These are phyloP conservation scores for Pachyseris speciosa DNA, from an alignment of 64 coral and sea anemone species.

Conservation along the genomic window DNA sequence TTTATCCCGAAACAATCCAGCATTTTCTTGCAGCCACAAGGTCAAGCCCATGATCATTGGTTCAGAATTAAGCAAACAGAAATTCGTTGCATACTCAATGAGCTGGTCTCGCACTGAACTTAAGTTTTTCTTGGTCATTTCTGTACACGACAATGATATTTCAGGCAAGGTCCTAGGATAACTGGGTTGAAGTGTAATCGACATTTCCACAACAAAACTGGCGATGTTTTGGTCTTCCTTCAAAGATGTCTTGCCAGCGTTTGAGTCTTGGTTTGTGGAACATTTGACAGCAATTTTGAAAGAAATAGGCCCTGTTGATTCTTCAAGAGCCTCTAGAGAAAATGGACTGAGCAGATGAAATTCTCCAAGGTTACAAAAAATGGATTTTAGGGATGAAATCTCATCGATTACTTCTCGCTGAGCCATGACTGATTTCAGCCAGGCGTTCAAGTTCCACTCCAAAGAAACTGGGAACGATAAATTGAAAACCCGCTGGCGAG, in stretches of 20 bases:
- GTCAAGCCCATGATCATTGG: slow-evolving; percentile 81
- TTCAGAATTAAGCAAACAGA: background rate
- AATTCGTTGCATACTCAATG: slow-evolving; percentile 24
- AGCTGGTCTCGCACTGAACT: slow-evolving; percentile 31
- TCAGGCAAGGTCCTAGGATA: slow-evolving; percentile 76
- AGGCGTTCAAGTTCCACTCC: background rate
- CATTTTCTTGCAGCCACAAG: slow-evolving; percentile 84
- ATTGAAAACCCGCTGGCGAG: background rate
- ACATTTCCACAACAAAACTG: slow-evolving; percentile 36
- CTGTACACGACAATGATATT: slow-evolving; percentile 80
- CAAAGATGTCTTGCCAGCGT: background rate
- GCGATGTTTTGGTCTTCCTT: background rate
- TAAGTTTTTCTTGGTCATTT: slow-evolving; percentile 64
- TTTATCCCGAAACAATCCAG: background rate
- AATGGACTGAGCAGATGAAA: slow-evolving; percentile 10
- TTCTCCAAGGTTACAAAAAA: slow-evolving; percentile 66
- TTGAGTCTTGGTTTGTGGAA: background rate
- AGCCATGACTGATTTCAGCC: slow-evolving; percentile 1
- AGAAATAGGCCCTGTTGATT: background rate
- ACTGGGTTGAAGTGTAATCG: slow-evolving; percentile 20
- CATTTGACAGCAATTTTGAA: slow-evolving; percentile 18
- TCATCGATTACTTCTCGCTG: slow-evolving; percentile 1
- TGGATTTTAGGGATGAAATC: slow-evolving; percentile 51
- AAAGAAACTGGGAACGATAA: slow-evolving; percentile 19
- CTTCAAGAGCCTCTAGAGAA: slow-evolving; percentile 1